A percentile compares a stretch with the other conserved stretches of the same genome.
phyloP scores from a whole-genome alignment of 2,888 invertebrate species.

The Agriopis leucophaearia region DNA sequence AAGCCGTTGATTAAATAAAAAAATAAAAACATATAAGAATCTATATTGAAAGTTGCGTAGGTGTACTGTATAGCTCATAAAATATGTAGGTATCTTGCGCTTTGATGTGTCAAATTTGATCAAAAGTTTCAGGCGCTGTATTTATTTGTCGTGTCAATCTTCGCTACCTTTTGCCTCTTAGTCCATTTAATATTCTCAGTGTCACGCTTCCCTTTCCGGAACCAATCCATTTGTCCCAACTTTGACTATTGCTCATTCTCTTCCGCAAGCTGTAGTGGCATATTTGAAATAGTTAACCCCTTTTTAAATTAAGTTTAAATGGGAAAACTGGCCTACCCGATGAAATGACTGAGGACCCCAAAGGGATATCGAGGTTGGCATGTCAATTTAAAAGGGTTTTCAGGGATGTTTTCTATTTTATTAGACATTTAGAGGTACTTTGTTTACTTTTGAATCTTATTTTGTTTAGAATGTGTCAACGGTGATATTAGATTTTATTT shows the following conservation, averaged over 20 bases:
- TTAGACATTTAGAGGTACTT: slow-evolving; percentile 13
- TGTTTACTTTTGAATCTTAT: slow-evolving; percentile 12
- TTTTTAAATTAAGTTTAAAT: slow-evolving; percentile 38
- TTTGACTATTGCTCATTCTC: slow-evolving; percentile 29
- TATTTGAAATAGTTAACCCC: slow-evolving; percentile 31
- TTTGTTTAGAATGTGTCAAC: background rate
- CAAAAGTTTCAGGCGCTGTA: slow-evolving; percentile 11
- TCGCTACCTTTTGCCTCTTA: slow-evolving; percentile 21
- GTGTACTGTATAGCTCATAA: background rate
- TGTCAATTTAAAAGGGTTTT: slow-evolving; percentile 35
- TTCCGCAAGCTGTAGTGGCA: slow-evolving; percentile 25
- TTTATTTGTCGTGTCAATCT: slow-evolving; percentile 27
- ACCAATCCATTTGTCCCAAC: slow-evolving; percentile 26
- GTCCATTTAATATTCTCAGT: slow-evolving; percentile 30
- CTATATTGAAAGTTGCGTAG: too few relatives aligned
- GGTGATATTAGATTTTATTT: background rate
- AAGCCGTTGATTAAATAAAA: too few relatives aligned
- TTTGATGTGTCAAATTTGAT: slow-evolving; percentile 16
- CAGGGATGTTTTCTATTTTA: slow-evolving; percentile 30
- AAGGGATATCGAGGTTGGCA: slow-evolving; percentile 33
- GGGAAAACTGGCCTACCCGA: slow-evolving; percentile 28
- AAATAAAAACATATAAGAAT: too few relatives aligned
- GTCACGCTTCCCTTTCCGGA: slow-evolving; percentile 26
- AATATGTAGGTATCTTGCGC: background rate
- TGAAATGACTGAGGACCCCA: slow-evolving; percentile 33